Evolutionary conservation across 2,888 invertebrate species (phyloP), one percentile per base, ranked within the genome.

Genomic region (Odontomyia ornata): DNA sequence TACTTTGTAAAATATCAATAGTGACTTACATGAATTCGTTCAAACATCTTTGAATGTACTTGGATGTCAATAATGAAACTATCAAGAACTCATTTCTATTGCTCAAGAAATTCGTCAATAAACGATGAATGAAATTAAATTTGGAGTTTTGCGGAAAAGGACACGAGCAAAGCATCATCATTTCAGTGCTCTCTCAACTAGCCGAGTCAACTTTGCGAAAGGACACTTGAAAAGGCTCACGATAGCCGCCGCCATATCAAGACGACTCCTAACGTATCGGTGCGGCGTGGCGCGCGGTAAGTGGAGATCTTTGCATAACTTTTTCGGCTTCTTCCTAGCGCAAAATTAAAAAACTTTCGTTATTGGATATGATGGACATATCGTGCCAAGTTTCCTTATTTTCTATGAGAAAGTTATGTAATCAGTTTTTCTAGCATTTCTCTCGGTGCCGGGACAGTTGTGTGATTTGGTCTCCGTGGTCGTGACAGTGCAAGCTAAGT

Each of bases 321-420:
- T 78, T 77, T 72, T 76, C 52, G 43, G 76, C 64, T 76, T 76
- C 73, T 75, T 67, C 72, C 18, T 77, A 76, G 64, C 62, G 78
- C 76, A 76, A 78, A 78, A 77, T 78, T 78, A 78, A 78, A 78
- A 78, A 78, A 78, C 77, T 78, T 78, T 78, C 78, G 69, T 76
- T 78, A 78, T 78, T 78, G 78, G 75, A 75, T 65, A 78, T 78
- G 78, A 78, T 78, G 78, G 78, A 78, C 78, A 76, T 76, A 76
- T 78, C 76, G 52, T 69, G 67, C 47, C 64, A 76, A 78, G 69
- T 76, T 75, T 77, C 73, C 72, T 75, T 73, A 62, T 57, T 67
- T 77, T 76, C 60, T 46, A 46, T 47, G 60, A 65, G 57, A 64
- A 76, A 56, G 56, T 46, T 47, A 43, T 77, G 57, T 64, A 75